Percentiles rank a stretch among this genome's conserved stretches.
Conservation (phyloP, 2,797 vertebrate species). For the Enteromius radiatus region DNA sequence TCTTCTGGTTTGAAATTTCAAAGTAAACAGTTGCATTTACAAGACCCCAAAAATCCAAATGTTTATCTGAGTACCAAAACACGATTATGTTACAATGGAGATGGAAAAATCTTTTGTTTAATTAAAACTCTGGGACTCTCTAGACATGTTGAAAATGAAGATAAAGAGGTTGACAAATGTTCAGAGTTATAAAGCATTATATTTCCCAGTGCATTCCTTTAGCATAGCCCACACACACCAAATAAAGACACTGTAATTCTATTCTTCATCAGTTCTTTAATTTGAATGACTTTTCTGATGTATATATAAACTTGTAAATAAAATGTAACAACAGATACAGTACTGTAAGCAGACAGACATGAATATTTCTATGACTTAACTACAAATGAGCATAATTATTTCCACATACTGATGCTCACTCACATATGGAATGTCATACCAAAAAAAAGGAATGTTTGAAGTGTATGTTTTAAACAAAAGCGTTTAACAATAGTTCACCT, state of each 20-base stretch:
- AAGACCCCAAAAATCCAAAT: constrained; percentile 16
- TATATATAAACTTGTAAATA: constrained; percentile 26
- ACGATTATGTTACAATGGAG: constrained; percentile 7
- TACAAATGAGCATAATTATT: not conserved
- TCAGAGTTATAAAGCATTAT: not conserved
- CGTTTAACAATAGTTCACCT: not conserved
- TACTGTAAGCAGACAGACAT: constrained; percentile 11
- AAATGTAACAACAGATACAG: constrained; percentile 25
- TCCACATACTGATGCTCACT: constrained; percentile 2
- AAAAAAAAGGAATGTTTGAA: constrained; percentile 72
- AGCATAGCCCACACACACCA: not conserved
- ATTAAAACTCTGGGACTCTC: constrained; percentile 4
- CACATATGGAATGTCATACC: constrained; percentile 67
- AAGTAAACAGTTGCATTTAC: constrained; percentile 9
- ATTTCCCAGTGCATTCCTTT: not conserved
- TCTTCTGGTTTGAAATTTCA: constrained; percentile 4
- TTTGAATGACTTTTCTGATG: constrained; percentile 3
- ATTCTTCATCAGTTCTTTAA: constrained; percentile 11
- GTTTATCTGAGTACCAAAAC: constrained; percentile 23
- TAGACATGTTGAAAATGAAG: constrained; percentile 30
- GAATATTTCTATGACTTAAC: not conserved
- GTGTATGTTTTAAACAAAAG: constrained; percentile 56
- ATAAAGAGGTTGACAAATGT: constrained; percentile 28
- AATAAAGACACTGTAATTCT: not conserved
- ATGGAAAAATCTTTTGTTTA: constrained; percentile 26